A percentile compares a stretch with the other conserved stretches of the same genome.
Evolutionary conservation across 1,140 invertebrate species (phyloP).

Genomic region (Gryllus bimaculatus): DNA sequence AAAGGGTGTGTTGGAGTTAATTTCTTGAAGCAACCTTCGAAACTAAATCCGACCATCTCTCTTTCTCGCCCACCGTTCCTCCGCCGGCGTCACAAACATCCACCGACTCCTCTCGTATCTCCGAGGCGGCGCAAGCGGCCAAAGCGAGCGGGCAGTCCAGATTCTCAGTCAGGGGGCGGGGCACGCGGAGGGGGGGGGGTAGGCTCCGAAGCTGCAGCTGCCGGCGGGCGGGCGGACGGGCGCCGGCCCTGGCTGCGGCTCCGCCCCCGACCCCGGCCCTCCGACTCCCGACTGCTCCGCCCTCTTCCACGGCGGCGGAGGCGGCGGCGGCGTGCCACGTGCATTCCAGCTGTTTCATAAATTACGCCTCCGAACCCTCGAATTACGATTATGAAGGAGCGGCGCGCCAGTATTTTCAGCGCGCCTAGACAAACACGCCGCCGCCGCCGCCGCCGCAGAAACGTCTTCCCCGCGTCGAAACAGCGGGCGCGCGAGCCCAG

Average conservation of each 20-base stretch:
- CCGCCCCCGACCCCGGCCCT: neutral
- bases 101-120: neutral
- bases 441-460: no score
- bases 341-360: constrained; percentile 1
- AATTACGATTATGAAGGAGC: neutral
- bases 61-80: neutral
- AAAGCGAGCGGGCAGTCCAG: neutral
- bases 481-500: no score
- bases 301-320: neutral
- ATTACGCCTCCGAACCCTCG: neutral
- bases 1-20: no score
- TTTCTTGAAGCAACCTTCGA: no score
- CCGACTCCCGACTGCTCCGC: neutral
- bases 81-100: no score
- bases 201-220: neutral
- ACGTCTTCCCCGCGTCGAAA: neutral
- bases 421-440: neutral
- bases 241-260: no score
- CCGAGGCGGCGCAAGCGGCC: neutral
- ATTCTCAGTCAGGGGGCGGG: no score
- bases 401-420: neutral
- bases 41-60: neutral
- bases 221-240: no score
- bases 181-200: no score
- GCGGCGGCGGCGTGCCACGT: neutral